Conservation (phyloP, 2,888 invertebrate genomes). For the Galeopsomyia nigrocyanea region DNA sequence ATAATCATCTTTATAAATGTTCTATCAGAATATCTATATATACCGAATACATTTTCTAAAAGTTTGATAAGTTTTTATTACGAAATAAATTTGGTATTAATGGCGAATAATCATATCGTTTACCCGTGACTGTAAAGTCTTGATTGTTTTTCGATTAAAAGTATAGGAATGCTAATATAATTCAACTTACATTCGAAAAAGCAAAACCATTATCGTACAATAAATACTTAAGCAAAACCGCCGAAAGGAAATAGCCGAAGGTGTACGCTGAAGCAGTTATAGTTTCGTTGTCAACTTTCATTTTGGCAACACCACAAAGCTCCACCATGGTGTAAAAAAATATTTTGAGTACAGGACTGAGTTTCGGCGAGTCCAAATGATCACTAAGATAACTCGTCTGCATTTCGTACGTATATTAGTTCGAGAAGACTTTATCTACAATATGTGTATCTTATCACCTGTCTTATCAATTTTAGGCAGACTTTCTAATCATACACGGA, state of each 20-base stretch:
- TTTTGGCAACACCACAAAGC: too few species aligned
- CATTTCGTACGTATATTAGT: too few species aligned
- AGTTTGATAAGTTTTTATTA: not conserved
- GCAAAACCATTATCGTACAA: conserved; percentile 15
- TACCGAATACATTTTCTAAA: not conserved
- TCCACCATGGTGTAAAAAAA: too few species aligned
- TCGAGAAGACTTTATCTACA: too few species aligned
- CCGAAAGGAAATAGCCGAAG: not conserved
- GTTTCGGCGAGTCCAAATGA: too few species aligned
- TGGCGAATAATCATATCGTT: not conserved
- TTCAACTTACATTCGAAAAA: conserved; percentile 10
- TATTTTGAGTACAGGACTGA: too few species aligned
- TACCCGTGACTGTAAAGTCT: not conserved
- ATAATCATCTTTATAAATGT: not conserved
- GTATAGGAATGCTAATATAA: not conserved
- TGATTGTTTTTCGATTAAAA: not conserved
- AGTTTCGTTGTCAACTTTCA: too few species aligned
- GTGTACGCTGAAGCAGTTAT: too few species aligned
- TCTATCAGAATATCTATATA: not conserved
- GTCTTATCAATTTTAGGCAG: too few species aligned
- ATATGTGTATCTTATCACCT: too few species aligned
- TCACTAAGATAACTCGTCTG: too few species aligned
- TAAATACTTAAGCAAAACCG: not conserved
- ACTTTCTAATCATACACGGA: too few species aligned
- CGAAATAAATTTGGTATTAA: not conserved